Percentiles rank a stretch among this genome's conserved stretches.
Conservation (phyloP, 2,888 invertebrate genomes). For the Drosophila ochracea region DNA sequence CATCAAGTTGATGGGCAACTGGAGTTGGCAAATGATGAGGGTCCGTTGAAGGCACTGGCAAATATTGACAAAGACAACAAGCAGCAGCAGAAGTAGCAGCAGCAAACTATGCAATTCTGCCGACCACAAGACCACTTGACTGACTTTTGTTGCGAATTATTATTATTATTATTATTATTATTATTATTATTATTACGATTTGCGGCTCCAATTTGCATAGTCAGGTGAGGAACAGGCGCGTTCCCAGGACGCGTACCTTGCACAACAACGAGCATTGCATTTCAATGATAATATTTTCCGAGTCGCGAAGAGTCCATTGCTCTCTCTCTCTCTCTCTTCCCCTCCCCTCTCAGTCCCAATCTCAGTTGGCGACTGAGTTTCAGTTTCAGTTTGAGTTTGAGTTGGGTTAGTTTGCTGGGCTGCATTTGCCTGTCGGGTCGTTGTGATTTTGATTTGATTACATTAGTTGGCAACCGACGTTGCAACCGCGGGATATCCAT, state of each 20-base stretch:
- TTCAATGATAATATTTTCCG: constrained; percentile 72
- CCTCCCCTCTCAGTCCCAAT: neutral
- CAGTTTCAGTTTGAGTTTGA: constrained; percentile 43
- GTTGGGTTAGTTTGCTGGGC: constrained; percentile 49
- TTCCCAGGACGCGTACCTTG: constrained; percentile 52
- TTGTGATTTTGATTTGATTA: constrained; percentile 79
- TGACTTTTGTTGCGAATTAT: constrained; percentile 77
- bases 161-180: constrained; percentile 49
- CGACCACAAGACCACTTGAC: constrained; percentile 67
- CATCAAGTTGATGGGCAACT: constrained; percentile 42
- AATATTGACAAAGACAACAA: constrained; percentile 69
- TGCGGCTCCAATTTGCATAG: constrained; percentile 65
- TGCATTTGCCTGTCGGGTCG: constrained; percentile 35
- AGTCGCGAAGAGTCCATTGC: constrained; percentile 52
- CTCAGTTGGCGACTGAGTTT: neutral
- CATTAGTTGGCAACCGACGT: constrained; percentile 64
- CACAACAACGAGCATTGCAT: constrained; percentile 59
- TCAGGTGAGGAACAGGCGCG: constrained; percentile 41
- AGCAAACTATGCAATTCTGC: constrained; percentile 30
- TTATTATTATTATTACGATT: constrained; percentile 6
- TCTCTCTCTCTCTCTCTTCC: constrained; percentile 24
- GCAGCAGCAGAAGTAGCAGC: neutral
- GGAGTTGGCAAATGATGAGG: constrained; percentile 29
- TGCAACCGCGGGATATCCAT: constrained; percentile 53
- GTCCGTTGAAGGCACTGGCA: constrained; percentile 41